A percentile compares a stretch with the other conserved stretches of the same genome.
Evolutionary conservation across 1,140 invertebrate species (phyloP).

Genomic region (Capitella teleta): DNA sequence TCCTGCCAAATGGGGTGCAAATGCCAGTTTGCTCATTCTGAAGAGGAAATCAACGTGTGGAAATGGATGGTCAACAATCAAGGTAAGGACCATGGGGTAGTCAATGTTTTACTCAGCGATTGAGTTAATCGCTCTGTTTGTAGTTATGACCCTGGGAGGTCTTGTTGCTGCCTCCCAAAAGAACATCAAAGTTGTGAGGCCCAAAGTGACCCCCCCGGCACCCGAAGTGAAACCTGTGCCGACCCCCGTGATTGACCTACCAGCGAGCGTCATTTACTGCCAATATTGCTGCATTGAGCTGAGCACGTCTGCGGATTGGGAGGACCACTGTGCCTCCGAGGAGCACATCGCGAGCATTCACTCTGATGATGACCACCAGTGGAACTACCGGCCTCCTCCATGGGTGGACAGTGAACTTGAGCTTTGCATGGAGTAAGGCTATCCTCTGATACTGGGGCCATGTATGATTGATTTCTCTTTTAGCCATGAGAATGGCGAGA

Average conservation of each 20-base stretch:
- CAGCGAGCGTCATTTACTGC: constrained; percentile 1
- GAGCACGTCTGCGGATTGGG: constrained; percentile 34
- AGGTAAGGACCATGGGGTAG: constrained; percentile 4
- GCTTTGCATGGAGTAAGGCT: constrained; percentile 27
- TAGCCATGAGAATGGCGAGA: constrained; percentile 12
- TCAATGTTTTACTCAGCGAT: too few relatives aligned
- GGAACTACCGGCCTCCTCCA: constrained; percentile 36
- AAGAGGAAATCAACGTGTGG: constrained; percentile 65
- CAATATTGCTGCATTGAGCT: constrained; percentile 24
- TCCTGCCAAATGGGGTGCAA: constrained; percentile 55
- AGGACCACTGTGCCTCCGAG: constrained; percentile 31
- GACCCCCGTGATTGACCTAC: background rate
- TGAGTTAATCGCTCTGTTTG: too few relatives aligned
- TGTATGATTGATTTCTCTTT: background rate
- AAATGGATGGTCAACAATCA: constrained; percentile 14
- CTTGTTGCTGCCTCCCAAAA: too few relatives aligned
- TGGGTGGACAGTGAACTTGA: constrained; percentile 26
- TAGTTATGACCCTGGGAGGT: too few relatives aligned
- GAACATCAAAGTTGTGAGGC: background rate
- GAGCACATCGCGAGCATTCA: constrained; percentile 33
- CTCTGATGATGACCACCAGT: constrained; percentile 36
- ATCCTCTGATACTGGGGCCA: background rate
- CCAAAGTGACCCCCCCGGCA: background rate
- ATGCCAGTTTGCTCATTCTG: constrained; percentile 83
- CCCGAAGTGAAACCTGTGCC: background rate